A percentile compares a stretch with the other conserved stretches of the same genome.
These are phyloP conservation scores for Yponomeuta malinellus DNA, from an alignment of 2,888 invertebrate species.

Conservation along the genomic window DNA sequence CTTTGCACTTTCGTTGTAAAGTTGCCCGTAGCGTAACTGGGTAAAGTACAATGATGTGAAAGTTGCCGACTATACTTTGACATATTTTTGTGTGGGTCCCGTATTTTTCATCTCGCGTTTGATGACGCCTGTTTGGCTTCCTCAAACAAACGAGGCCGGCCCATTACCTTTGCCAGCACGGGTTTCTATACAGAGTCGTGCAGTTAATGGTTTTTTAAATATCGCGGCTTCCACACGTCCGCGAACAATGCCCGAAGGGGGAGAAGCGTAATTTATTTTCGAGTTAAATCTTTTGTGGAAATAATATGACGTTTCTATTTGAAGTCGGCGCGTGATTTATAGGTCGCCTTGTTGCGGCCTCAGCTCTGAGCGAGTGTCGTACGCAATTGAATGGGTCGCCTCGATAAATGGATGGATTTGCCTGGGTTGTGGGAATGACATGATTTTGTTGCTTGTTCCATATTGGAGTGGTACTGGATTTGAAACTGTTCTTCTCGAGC, in stretches of 20 bases:
- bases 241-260: conserved; percentile 67
- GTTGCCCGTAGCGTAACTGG: too few species aligned
- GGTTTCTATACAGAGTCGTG: conserved; percentile 43
- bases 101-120: not conserved
- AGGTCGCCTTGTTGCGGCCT: conserved; percentile 58
- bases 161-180: conserved; percentile 3
- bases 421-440: conserved; percentile 10
- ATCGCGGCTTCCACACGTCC: conserved; percentile 71
- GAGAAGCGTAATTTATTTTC: conserved; percentile 75
- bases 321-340: conserved; percentile 74
- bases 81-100: too few species aligned
- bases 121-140: not conserved
- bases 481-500: too few species aligned
- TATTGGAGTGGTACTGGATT: too few species aligned
- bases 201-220: conserved; percentile 74
- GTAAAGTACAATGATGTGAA: too few species aligned
- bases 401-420: conserved; percentile 40
- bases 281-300: conserved; percentile 77
- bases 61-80: too few species aligned
- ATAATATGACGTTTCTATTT: conserved; percentile 78
- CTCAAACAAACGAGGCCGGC: not conserved
- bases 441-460: too few species aligned
- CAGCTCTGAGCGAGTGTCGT: conserved; percentile 43
- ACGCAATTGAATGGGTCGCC: conserved; percentile 39
- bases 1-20: too few species aligned